Evolutionary conservation across 2,113 vertebrate species (phyloP).

Genomic region (Fregetta grallaria): DNA sequence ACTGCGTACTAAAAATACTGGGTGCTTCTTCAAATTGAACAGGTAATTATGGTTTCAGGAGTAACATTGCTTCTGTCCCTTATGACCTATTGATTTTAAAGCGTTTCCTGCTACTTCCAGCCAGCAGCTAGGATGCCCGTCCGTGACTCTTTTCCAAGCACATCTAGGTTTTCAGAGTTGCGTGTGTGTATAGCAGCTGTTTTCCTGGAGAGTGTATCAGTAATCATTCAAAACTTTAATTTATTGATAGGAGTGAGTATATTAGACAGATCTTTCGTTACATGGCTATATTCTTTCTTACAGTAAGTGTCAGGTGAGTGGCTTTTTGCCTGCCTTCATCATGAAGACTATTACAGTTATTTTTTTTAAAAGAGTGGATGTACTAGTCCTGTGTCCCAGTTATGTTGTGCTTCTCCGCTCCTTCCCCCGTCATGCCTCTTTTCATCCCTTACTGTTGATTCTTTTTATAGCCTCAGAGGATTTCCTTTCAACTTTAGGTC

Average conservation of each 20-base stretch:
- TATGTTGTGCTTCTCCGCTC: accelerated
- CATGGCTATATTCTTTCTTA: neutral
- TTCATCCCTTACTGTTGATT: neutral
- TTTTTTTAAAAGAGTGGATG: neutral
- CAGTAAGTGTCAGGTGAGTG: neutral
- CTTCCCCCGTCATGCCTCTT: neutral
- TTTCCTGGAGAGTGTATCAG: neutral
- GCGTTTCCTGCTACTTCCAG: neutral
- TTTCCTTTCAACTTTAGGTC: neutral
- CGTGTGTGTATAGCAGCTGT: neutral
- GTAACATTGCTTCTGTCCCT: neutral
- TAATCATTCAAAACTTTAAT: accelerated
- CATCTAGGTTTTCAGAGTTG: too few species aligned
- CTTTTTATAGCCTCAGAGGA: slow-evolving; percentile 9
- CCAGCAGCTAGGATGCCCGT: neutral
- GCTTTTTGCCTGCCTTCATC: neutral
- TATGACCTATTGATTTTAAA: neutral
- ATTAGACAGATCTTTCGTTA: accelerated
- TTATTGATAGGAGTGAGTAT: neutral
- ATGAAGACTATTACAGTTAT: neutral
- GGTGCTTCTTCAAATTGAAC: neutral
- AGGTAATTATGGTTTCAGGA: neutral
- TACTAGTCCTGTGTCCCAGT: neutral
- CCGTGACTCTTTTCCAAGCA: neutral
- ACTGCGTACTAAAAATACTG: neutral